Conservation (phyloP, 2,888 invertebrate genomes). For the Pterostichus madidus region DNA sequence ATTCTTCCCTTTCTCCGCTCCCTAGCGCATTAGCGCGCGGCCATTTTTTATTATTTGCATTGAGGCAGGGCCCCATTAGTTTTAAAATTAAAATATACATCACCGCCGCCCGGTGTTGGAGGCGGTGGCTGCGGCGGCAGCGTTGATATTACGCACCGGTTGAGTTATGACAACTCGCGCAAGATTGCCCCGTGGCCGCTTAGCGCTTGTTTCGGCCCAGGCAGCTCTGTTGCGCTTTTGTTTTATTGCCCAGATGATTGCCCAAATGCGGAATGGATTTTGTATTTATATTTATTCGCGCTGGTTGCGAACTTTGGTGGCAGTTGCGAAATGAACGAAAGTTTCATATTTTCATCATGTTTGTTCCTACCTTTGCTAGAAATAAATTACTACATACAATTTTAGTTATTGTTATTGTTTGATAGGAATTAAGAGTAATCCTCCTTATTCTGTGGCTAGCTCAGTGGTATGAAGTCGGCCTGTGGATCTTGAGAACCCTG, state of each 20-base stretch:
- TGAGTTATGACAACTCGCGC: constrained; percentile 65
- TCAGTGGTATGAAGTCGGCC: too few relatives aligned
- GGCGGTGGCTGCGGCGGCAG: constrained; percentile 26
- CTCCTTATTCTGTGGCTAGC: too few relatives aligned
- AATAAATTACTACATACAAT: too few relatives aligned
- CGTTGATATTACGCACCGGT: constrained; percentile 71
- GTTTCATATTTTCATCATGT: not conserved
- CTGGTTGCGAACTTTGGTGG: not conserved
- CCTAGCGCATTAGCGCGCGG: constrained; percentile 68
- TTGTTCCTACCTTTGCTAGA: too few relatives aligned
- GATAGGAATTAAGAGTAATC: too few relatives aligned
- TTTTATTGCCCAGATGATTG: constrained; percentile 22
- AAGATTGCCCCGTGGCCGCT: constrained; percentile 6
- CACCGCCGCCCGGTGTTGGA: constrained; percentile 70
- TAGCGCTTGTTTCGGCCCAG: constrained; percentile 6
- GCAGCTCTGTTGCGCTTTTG: constrained; percentile 12
- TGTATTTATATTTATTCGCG: constrained; percentile 31
- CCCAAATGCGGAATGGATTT: constrained; percentile 29
- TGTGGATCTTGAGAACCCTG: too few relatives aligned
- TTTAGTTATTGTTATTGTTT: too few relatives aligned
- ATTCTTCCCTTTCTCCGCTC: constrained; percentile 3
- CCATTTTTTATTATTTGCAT: constrained; percentile 75
- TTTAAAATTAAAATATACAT: constrained; percentile 77
- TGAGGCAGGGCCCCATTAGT: constrained; percentile 75
- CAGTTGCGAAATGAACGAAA: not conserved